Evolutionary conservation across 2,888 invertebrate genomes (phyloP).

Genomic region (Hirtodrosophila histrioides): DNA sequence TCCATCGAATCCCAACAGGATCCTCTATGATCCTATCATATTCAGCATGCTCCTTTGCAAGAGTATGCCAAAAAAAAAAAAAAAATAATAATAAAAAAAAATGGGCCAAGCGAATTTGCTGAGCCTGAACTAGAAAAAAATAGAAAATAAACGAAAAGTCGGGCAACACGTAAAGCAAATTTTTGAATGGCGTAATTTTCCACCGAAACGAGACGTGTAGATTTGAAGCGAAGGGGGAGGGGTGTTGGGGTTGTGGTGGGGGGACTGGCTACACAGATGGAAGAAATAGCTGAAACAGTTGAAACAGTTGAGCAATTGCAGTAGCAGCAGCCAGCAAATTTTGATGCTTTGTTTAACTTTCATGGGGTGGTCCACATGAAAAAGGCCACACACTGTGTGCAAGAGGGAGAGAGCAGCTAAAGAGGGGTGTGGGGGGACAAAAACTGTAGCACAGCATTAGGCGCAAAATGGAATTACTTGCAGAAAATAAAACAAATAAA

Average conservation of each 20-base stretch:
- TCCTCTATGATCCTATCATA: background rate
- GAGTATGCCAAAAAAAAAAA: constrained; percentile 24
- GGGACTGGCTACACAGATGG: constrained; percentile 24
- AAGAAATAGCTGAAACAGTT: constrained; percentile 47
- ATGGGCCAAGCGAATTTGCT: constrained; percentile 52
- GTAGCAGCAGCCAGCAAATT: constrained; percentile 46
- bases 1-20: no score
- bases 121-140: constrained; percentile 41
- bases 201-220: constrained; percentile 57
- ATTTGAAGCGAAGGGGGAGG: constrained; percentile 5
- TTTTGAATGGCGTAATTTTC: constrained; percentile 72
- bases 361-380: constrained; percentile 22
- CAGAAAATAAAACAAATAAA: constrained; percentile 70
- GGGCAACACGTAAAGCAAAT: constrained; percentile 66
- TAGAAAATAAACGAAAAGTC: constrained; percentile 33
- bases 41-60: constrained; percentile 19
- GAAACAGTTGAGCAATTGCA: constrained; percentile 62
- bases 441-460: constrained; percentile 60
- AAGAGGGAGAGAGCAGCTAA: background rate
- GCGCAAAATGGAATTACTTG: constrained; percentile 70
- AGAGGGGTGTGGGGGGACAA: background rate
- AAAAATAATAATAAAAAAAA: constrained; percentile 10
- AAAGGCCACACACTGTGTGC: background rate
- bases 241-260: background rate
- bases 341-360: constrained; percentile 68